Evolutionary conservation across 2,113 vertebrate genomes (phyloP).

Genomic region (Nothocercus nigrocapillus): DNA sequence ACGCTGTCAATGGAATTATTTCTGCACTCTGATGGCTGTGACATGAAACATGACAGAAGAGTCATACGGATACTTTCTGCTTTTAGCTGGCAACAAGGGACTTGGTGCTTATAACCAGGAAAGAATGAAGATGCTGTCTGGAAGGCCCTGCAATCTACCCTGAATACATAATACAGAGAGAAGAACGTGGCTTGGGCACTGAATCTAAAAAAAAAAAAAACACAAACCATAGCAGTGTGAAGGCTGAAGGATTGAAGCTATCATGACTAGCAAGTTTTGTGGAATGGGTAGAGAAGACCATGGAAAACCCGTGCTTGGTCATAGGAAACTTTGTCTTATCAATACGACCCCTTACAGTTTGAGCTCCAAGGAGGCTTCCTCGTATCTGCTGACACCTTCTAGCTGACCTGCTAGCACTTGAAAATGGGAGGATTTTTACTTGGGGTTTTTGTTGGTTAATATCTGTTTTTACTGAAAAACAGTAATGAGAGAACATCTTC

Average conservation of each 20-base stretch:
- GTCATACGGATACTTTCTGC: accelerated
- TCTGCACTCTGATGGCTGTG: neutral
- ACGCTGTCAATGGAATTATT: neutral
- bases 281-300: neutral
- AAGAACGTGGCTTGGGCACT: neutral
- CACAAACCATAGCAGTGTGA: neutral
- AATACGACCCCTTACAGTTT: neutral
- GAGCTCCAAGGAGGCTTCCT: neutral
- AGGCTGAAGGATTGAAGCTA: neutral
- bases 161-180: neutral
- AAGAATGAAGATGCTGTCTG: neutral
- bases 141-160: neutral
- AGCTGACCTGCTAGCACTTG: neutral
- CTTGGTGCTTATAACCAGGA: neutral
- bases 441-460: neutral
- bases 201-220: neutral
- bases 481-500: neutral
- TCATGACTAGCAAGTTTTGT: neutral
- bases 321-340: neutral
- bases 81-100: neutral
- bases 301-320: neutral
- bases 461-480: neutral
- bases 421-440: neutral
- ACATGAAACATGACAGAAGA: neutral
- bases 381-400: neutral